Evolutionary conservation across 1,140 invertebrate genomes (phyloP).

Genomic region (Saxidomus purpurata): DNA sequence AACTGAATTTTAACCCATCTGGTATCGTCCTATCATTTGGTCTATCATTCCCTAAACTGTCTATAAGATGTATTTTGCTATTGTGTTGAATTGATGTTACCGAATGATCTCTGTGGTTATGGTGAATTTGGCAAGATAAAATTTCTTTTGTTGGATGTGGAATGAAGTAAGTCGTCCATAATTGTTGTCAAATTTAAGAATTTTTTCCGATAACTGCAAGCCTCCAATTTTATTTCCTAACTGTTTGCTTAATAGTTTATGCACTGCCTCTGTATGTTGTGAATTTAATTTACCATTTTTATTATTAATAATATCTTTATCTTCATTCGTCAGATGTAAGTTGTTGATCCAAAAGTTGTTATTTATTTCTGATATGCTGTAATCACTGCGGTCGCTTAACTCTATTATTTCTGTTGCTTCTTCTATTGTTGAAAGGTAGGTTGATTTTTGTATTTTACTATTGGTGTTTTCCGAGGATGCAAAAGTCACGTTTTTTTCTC

Average conservation of each 20-base stretch:
- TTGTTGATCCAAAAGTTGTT: not conserved
- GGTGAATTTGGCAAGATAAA: slow-evolving; percentile 1
- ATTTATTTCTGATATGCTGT: not conserved
- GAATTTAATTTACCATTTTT: not conserved
- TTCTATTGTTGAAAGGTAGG: not conserved
- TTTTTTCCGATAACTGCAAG: slow-evolving; percentile 12
- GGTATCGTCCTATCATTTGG: not conserved
- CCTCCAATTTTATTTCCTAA: not conserved
- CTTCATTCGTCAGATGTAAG: not conserved
- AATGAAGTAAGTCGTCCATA: not conserved
- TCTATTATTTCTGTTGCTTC: not conserved
- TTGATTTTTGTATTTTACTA: not conserved
- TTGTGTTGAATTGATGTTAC: slow-evolving; percentile 7
- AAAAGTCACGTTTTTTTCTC: not conserved
- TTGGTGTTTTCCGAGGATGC: not conserved
- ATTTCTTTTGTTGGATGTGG: not conserved
- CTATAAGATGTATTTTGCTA: slow-evolving; percentile 16
- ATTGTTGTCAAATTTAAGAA: not conserved
- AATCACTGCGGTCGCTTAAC: not conserved
- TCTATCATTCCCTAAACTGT: slow-evolving; percentile 5
- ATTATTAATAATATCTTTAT: not conserved
- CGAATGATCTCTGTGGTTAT: slow-evolving; percentile 26
- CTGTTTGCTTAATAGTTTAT: not conserved
- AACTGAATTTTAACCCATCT: slow-evolving; percentile 21
- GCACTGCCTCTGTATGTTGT: not conserved